Base-by-base conservation (phyloP, 2,113 vertebrate species). In the Gopherus flavomarginatus region DNA sequence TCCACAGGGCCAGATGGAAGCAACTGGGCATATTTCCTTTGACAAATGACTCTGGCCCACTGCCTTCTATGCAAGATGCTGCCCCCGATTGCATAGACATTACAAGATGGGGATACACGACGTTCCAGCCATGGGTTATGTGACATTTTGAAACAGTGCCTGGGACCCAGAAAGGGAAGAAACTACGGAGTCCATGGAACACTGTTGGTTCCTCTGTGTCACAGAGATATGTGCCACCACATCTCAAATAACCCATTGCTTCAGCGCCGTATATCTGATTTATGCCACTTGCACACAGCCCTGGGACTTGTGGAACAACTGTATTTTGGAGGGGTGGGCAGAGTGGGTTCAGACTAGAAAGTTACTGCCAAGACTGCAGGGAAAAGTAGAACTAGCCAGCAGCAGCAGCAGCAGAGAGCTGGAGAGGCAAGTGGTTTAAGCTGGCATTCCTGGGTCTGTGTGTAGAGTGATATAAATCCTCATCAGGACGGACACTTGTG, bases 251-350 rank as follows among this genome's bases (percentile, higher is more conserved):
- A 96, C 98, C 98, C 98, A 96, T 53, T 94, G 98, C 97, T 96
- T 21, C 97, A 98, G 96, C 91, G 96, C 97, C 95, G 97, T 98
- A 97, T 98, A 98, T 98, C 98, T 95, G 94, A 98, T 98, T 98
- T 98, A 98, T 98, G 98, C 97, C 98, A 89, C 98, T 98, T 96
- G 2, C 95, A 94, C 98, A 98, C 98, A 98, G 98, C 97, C 98
- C 98, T 98, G 98, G 98, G 98, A 98, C 97, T 91, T 82, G 93
- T 88, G 92, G 92, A 95, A 93, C 85, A 38, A 97, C 92, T 22
- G 92, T 91, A 88, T 69, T 62, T 87, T 96, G 97, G 95, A 92
- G 52, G 85, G 91, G 94, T 81, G 75, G 90, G 83, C 79, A 85
- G 83, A 89, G 8, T 22, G 82, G 90, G 10, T 27, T 59, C 24